These are phyloP conservation scores for Standfussiana lucernea DNA, from an alignment of 2,888 invertebrate species.

Conservation along the genomic window DNA sequence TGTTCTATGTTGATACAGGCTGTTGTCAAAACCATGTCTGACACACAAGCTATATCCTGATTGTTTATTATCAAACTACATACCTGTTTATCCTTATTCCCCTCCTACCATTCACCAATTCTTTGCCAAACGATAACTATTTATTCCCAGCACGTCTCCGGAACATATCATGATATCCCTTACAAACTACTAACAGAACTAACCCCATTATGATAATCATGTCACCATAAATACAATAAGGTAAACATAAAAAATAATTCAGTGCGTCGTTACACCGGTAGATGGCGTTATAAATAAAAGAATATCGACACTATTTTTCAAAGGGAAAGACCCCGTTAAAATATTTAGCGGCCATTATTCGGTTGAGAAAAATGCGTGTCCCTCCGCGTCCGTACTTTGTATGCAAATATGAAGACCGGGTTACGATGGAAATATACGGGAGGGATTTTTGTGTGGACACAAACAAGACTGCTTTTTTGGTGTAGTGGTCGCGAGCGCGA, in stretches of 20 bases:
- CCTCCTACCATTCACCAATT: too few species aligned
- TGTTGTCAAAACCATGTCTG: neutral
- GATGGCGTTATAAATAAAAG: conserved; percentile 78
- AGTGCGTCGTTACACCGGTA: conserved; percentile 63
- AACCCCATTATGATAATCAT: conserved; percentile 55
- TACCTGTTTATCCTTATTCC: neutral
- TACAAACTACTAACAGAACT: conserved; percentile 51
- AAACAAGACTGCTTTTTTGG: too few species aligned
- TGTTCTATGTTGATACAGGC: too few species aligned
- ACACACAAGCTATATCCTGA: neutral
- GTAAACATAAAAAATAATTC: conserved; percentile 67
- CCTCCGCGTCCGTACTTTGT: conserved; percentile 81
- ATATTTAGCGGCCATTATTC: conserved; percentile 82
- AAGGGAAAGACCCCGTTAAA: conserved; percentile 79
- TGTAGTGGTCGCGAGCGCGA: too few species aligned
- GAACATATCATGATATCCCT: conserved; percentile 36
- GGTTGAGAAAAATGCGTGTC: conserved; percentile 80
- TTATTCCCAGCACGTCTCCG: conserved; percentile 38
- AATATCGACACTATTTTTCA: conserved; percentile 79
- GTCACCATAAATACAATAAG: conserved; percentile 61
- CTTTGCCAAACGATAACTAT: neutral
- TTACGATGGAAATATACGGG: conserved; percentile 57
- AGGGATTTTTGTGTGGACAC: neutral
- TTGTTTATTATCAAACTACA: neutral
- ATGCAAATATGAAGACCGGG: conserved; percentile 79